phyloP scores from a whole-genome alignment of 2,113 vertebrate genomes.

The Tachysurus fulvidraco region DNA sequence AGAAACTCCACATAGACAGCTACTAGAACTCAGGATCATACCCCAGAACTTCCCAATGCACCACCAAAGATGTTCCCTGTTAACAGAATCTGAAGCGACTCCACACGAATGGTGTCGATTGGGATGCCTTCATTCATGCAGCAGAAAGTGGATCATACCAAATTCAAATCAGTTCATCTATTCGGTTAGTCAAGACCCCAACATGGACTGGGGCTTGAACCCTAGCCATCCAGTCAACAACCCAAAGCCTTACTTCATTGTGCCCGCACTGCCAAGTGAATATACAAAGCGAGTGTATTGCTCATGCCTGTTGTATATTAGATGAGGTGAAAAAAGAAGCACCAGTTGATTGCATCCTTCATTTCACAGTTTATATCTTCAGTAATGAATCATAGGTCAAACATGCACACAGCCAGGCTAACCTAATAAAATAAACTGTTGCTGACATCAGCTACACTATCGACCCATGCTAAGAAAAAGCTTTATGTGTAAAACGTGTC shows the following conservation, averaged over 20 bases:
- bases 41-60: not conserved
- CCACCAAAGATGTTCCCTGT: not conserved
- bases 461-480: not conserved
- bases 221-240: too few species aligned
- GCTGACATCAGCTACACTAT: not conserved
- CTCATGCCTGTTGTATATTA: not conserved
- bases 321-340: conserved; percentile 2
- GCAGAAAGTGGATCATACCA: not conserved
- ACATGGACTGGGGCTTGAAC: too few species aligned
- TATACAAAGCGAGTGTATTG: not conserved
- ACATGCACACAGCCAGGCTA: conserved; percentile 1
- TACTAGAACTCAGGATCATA: not conserved
- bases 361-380: not conserved
- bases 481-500: not conserved
- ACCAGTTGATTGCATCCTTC: not conserved
- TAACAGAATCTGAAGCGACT: not conserved
- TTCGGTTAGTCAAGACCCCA: too few species aligned
- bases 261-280: too few species aligned
- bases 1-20: not conserved
- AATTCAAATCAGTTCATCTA: not conserved
- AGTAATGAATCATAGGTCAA: not conserved
- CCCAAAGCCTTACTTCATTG: too few species aligned
- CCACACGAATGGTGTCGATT: not conserved
- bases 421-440: not conserved
- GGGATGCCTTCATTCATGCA: not conserved